Conservation (phyloP, 2,888 invertebrate species). For the Portevinia maculata region DNA sequence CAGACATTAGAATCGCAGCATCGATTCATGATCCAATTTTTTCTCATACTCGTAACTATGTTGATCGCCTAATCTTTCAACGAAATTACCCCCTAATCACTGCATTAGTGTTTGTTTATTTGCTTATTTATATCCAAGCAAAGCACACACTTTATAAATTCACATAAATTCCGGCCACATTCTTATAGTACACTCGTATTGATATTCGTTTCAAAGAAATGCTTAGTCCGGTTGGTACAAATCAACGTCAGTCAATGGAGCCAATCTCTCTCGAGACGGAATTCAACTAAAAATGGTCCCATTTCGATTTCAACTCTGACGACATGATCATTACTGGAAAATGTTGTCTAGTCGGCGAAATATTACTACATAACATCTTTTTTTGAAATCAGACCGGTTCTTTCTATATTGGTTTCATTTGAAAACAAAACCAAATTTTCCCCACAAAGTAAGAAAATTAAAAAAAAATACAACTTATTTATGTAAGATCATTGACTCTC, state of each 20-base stretch:
- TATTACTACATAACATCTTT: conserved; percentile 9
- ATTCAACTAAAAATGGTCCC: conserved; percentile 5
- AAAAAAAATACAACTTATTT: conserved; percentile 1
- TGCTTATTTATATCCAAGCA: background rate
- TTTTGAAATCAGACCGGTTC: conserved; percentile 1
- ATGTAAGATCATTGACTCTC: background rate
- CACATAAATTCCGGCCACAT: no score
- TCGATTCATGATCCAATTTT: background rate
- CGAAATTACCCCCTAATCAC: conserved; percentile 1
- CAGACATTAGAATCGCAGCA: background rate
- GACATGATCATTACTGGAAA: conserved; percentile 39
- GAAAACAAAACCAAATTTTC: background rate
- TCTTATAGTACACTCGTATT: background rate
- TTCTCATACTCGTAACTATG: background rate
- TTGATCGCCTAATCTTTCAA: background rate
- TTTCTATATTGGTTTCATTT: background rate
- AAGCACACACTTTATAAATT: no score
- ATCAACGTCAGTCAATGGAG: background rate
- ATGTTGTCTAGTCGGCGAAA: conserved; percentile 37
- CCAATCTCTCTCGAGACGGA: background rate
- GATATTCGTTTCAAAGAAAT: background rate
- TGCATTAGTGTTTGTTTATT: background rate
- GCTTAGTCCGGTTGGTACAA: background rate
- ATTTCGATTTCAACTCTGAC: conserved; percentile 29
- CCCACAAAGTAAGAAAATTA: background rate